A percentile compares a stretch with the other conserved stretches of the same genome.
Evolutionary conservation across 2,888 invertebrate genomes (phyloP).

Genomic region (Pristionchus mayeri): DNA sequence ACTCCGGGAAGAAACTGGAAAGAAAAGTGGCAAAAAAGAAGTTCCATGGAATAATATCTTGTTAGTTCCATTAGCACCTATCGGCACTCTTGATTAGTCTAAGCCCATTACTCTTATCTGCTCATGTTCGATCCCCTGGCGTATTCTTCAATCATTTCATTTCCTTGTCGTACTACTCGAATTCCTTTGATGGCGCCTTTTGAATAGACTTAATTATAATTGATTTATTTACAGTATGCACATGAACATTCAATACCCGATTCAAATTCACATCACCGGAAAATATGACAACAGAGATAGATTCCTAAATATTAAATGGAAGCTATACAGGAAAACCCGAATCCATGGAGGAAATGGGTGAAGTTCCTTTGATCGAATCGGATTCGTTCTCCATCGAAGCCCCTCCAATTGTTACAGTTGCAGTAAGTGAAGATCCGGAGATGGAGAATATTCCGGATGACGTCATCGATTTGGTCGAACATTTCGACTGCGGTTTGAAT

Average conservation of each 20-base stretch:
- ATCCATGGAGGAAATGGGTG: neutral
- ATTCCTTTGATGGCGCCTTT: neutral
- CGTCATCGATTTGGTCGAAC: neutral
- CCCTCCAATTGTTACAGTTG: neutral
- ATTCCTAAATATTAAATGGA: neutral
- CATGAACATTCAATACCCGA: neutral
- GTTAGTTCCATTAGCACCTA: neutral
- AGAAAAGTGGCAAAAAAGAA: too few relatives aligned
- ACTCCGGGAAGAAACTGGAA: too few relatives aligned
- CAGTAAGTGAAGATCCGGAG: neutral
- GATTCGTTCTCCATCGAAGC: neutral
- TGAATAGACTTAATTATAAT: neutral
- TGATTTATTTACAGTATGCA: neutral
- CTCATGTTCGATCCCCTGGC: neutral
- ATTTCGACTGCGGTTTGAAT: neutral
- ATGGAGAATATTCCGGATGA: constrained; percentile 21
- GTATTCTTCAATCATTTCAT: neutral
- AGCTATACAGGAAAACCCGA: neutral
- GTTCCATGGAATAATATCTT: too few relatives aligned
- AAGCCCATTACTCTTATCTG: constrained; percentile 18
- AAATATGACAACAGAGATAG: neutral
- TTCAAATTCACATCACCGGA: neutral
- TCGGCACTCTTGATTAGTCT: neutral
- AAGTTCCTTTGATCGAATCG: neutral
- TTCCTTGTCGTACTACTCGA: too few relatives aligned